Evolutionary conservation across 2,888 invertebrate species (phyloP), one percentile per base, ranked within the genome.

Genomic region (Meganola albula): DNA sequence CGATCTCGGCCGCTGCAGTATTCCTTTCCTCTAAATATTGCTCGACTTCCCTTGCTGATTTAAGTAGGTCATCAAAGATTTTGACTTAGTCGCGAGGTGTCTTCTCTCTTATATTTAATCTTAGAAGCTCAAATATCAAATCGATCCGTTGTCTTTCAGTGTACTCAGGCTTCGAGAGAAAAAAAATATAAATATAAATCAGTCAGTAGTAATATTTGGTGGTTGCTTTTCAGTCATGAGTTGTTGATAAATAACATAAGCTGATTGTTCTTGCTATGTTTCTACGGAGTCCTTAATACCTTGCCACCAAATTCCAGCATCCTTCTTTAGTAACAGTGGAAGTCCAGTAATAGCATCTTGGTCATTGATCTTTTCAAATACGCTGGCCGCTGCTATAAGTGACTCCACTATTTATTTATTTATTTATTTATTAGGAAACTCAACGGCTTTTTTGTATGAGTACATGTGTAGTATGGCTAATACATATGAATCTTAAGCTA

Each of bases 211-310:
- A 6, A 25, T 28, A 8, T 27, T 24, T 4, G 7, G 3, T 1
- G 33, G 34, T 10, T 43, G 44, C 1, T 29, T 36, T 2, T 7
- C n/a, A 2, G 8, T 10, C 6, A 39, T 12, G 1, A 48, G 36
- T 8, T 42, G 36, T 11, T 42, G 37, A n/a, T 42, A 48, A 3
- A 45, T 18, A 0, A 34, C 10, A 13, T 40, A 45, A 0, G 35
- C 34, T 1, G 31, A 36, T 14, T 34, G 40, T 11, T 18, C 7
- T 0, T 10, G 11, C 44, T 35, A 49, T 0, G 40, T 20, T 9
- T 6, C 18, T 2, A 41, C 28, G 1, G 23, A n/a, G 4, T 11
- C 23, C 10, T 43, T 37, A 0, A 44, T 18, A 1, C 31, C 35
- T 20, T 36, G 31, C 31, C 35, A 36, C 35, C 35, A 36, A 27